A percentile compares a stretch with the other conserved stretches of the same genome.
Conservation (phyloP, 2,113 vertebrate genomes). For the Antechinus stuartii region DNA sequence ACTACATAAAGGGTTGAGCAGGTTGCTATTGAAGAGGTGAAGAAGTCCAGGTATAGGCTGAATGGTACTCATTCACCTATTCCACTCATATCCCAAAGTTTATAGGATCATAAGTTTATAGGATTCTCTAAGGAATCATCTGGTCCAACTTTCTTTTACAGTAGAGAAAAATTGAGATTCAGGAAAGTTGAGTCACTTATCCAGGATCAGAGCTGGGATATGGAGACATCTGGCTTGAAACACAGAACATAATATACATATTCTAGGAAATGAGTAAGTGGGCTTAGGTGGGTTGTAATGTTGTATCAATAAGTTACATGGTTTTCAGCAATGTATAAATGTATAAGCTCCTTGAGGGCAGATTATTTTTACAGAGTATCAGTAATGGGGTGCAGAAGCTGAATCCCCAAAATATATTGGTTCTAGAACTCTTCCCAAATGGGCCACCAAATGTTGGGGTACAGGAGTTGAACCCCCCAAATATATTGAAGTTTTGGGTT, state of each 20-base stretch:
- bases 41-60: background rate
- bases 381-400: too few species aligned
- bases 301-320: background rate
- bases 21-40: too few species aligned
- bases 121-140: background rate
- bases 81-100: background rate
- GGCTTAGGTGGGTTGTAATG: background rate
- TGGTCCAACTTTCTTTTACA: background rate
- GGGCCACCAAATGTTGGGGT: too few species aligned
- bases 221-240: background rate
- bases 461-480: too few species aligned
- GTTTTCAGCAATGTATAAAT: background rate
- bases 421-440: too few species aligned
- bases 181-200: background rate
- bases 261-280: background rate
- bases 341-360: too few species aligned
- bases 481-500: too few species aligned
- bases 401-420: too few species aligned
- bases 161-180: background rate
- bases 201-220: background rate
- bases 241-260: background rate
- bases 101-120: background rate
- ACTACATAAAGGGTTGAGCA: too few species aligned
- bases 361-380: too few species aligned
- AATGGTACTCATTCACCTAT: background rate